A percentile compares a stretch with the other conserved stretches of the same genome.
These are phyloP conservation scores for Eonycteris spelaea DNA, from an alignment of 2,113 vertebrate species.

Conservation along the genomic window DNA sequence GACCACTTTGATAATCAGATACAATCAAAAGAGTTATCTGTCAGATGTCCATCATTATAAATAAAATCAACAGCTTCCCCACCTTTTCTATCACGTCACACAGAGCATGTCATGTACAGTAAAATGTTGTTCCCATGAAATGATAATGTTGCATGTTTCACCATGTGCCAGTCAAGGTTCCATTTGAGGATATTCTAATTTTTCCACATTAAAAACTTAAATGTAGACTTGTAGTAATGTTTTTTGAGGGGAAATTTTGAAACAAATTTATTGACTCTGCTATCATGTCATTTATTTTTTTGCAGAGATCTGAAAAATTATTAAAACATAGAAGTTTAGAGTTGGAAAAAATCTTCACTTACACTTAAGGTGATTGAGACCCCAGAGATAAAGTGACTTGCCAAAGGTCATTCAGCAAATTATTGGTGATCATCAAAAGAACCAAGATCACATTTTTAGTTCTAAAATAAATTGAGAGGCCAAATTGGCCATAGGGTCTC, in stretches of 20 bases:
- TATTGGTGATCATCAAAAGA: not conserved
- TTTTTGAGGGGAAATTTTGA: not conserved
- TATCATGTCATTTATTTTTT: conserved; percentile 25
- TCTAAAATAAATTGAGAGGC: conserved; percentile 18
- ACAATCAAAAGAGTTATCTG: not conserved
- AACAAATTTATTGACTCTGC: not conserved
- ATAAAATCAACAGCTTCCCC: not conserved
- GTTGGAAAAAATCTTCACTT: not conserved
- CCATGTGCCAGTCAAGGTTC: not conserved
- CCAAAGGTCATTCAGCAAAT: conserved; percentile 27
- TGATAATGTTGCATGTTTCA: not conserved
- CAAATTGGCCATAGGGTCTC: not conserved
- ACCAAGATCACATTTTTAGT: not conserved
- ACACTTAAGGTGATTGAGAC: not conserved
- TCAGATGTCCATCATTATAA: not conserved
- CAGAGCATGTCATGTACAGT: not conserved
- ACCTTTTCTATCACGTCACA: not conserved
- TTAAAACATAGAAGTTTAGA: conserved; percentile 15
- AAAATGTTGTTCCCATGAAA: not conserved
- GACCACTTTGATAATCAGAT: not conserved
- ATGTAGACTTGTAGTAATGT: not conserved
- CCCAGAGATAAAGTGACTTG: not conserved
- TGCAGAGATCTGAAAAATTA: not conserved
- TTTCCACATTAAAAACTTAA: conserved; percentile 24
- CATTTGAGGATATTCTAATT: not conserved